Evolutionary conservation across 2,888 invertebrate species (phyloP), one percentile per base, ranked within the genome.

Genomic region (Gastracanthus pulcherrimus): DNA sequence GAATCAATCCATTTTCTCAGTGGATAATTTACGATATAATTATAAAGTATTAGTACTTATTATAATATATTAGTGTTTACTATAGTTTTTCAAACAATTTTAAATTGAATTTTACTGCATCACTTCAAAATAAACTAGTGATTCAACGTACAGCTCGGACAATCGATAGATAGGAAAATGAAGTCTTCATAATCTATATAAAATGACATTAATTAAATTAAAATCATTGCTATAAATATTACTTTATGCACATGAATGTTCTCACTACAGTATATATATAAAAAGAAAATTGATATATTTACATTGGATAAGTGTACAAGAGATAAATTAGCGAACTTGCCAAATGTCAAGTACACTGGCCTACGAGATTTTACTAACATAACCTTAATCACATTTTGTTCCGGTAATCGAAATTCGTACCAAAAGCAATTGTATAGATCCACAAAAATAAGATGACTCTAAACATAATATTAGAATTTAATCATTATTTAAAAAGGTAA

Each of bases 321-420:
- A 23, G 83, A 84, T 13, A 86, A 64, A 0, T 85, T 79, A 34
- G 62, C 48, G 19, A 85, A 19, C 23, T 83, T 82, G 4, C 86
- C 86, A 13, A 82, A 84, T 0, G 82, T 86, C 19, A 86, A 80
- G 9, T 75, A 83, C 26, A 84, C 64, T 19, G 62, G 76, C 58
- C 69, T 85, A 23, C 84, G 85, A 1, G 85, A 78, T 48, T 86
- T n/a, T 41, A 85, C 80, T 29, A 86, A 55, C 26, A 31, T 83
- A 6, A 70, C 51, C 2, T 34, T 51, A 2, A 70, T 19, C 9
- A 13, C 51, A 13, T 70, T 55, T n/a, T 55, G 51, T 6, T 70
- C 36, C 3, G 29, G 16, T 5, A 36, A 5, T 19, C 6, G 23
- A 51, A 70, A 70, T 23, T 51, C 38, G 36, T 36, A 23, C 70